A percentile compares a stretch with the other conserved stretches of the same genome.
phyloP scores from a whole-genome alignment of 2,797 vertebrate genomes.

The Chaenodraco wilsoni region DNA sequence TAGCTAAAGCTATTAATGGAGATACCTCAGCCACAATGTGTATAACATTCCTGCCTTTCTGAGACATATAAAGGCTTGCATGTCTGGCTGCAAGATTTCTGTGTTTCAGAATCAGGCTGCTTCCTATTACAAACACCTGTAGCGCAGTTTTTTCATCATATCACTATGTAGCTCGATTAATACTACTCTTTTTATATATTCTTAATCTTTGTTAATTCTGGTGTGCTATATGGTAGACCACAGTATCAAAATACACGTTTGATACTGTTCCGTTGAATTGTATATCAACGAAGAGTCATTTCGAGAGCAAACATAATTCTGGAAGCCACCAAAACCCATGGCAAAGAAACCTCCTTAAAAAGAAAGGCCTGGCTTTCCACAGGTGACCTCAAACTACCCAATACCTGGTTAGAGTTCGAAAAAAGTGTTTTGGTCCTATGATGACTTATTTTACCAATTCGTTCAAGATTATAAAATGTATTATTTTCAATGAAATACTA shows the following conservation, averaged over 20 bases:
- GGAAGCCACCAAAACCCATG: not conserved
- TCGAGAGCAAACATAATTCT: slow-evolving; percentile 33
- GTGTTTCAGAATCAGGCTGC: slow-evolving; percentile 40
- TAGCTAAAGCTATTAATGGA: slow-evolving; percentile 26
- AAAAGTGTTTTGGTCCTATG: slow-evolving; percentile 16
- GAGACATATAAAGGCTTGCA: slow-evolving; percentile 74
- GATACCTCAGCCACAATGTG: slow-evolving; percentile 69
- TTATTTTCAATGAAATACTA: slow-evolving; percentile 44
- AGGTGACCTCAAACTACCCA: slow-evolving; percentile 31
- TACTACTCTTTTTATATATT: no score
- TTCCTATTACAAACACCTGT: slow-evolving; percentile 71
- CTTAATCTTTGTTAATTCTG: slow-evolving; percentile 40
- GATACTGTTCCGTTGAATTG: slow-evolving; percentile 35
- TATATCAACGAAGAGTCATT: slow-evolving; percentile 32
- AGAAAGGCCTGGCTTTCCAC: slow-evolving; percentile 17
- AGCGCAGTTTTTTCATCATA: slow-evolving; percentile 27
- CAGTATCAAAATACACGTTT: slow-evolving; percentile 62
- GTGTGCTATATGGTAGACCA: slow-evolving; percentile 57
- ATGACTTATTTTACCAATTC: slow-evolving; percentile 17
- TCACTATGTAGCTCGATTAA: no score
- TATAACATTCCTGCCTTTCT: slow-evolving; percentile 84
- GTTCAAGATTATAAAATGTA: slow-evolving; percentile 34
- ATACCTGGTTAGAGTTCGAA: slow-evolving; percentile 20
- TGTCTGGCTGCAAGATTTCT: slow-evolving; percentile 79
- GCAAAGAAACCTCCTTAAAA: slow-evolving; percentile 19